These are phyloP conservation scores for Vespertilio murinus DNA, from an alignment of 2,797 vertebrate species.

Conservation along the genomic window DNA sequence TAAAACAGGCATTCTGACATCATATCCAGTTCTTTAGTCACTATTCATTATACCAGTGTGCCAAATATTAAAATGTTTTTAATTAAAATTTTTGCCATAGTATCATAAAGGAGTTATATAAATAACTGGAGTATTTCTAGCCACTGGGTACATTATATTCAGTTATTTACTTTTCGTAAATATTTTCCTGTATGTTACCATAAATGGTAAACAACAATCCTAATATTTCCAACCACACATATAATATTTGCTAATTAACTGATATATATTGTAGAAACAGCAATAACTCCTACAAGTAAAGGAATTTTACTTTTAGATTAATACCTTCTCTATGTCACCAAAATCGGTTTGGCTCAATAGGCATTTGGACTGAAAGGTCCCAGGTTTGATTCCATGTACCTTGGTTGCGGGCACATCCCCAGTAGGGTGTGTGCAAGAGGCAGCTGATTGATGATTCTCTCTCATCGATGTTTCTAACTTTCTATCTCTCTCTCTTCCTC, in stretches of 20 bases:
- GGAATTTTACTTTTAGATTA: not conserved
- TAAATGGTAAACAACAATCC: not conserved
- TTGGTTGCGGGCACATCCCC: no score
- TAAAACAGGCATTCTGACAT: not conserved
- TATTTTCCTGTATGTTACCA: not conserved
- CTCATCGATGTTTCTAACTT: no score
- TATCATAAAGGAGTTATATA: slow-evolving; percentile 11
- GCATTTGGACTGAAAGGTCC: no score
- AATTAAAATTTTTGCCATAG: not conserved
- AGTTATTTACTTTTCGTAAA: not conserved
- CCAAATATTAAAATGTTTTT: slow-evolving; percentile 6
- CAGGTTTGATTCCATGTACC: no score
- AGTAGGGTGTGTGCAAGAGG: no score
- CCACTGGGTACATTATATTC: not conserved
- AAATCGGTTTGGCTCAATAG: no score
- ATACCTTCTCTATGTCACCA: not conserved
- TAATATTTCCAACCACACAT: not conserved
- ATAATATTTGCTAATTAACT: not conserved
- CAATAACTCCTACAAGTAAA: not conserved
- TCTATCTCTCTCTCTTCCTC: no score
- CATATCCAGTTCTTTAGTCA: not conserved
- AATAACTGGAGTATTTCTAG: not conserved
- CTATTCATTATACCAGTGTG: not conserved
- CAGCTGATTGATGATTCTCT: no score
- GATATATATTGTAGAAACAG: not conserved